Evolutionary conservation across 2,888 invertebrate species (phyloP), one percentile per base, ranked within the genome.

Genomic region (Arenicola marina): DNA sequence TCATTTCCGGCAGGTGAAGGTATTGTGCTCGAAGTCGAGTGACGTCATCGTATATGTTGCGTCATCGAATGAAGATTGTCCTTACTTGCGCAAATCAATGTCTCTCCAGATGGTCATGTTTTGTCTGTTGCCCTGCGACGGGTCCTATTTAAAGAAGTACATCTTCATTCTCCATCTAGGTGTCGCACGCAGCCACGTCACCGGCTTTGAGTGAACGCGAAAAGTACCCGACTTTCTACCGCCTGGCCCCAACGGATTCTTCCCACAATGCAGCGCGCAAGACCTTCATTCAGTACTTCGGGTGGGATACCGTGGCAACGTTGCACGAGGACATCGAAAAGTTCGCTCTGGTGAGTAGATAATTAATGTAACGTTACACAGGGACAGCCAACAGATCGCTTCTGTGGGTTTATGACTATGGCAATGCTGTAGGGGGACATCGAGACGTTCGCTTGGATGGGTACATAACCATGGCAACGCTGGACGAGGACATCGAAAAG

Each of bases 101-200:
- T n/a, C n/a, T n/a, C n/a, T n/a, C n/a, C n/a, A n/a, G n/a, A n/a
- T n/a, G n/a, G n/a, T n/a, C n/a, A n/a, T n/a, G n/a, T n/a, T 15
- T n/a, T 53, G 7, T 4, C 1, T 28, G 4, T 38, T 15, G 11
- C 38, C 38, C 4, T 31, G 21, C 1, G 7, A 24, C 31, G 28
- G 31, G 18, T 15, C 53, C 28, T 26, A 21, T 21, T 18, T 48
- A 48, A 7, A 48, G 11, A 48, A 7, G 21, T 48, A 48, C 24
- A 48, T 48, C n/a, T n/a, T n/a, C n/a, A n/a, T n/a, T n/a, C n/a
- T n/a, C n/a, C 21, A 63, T 61, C 0, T 70, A 92, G 92, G 91
- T 95, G 43, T 95, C 95, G 0, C 93, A 92, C 78, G 95, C 93
- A 1, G 91, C 93, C 0, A 92, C 91, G 26, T 92, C 94, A 0